Evolutionary conservation across 2,888 invertebrate species (phyloP).

Genomic region (Timema cristinae): DNA sequence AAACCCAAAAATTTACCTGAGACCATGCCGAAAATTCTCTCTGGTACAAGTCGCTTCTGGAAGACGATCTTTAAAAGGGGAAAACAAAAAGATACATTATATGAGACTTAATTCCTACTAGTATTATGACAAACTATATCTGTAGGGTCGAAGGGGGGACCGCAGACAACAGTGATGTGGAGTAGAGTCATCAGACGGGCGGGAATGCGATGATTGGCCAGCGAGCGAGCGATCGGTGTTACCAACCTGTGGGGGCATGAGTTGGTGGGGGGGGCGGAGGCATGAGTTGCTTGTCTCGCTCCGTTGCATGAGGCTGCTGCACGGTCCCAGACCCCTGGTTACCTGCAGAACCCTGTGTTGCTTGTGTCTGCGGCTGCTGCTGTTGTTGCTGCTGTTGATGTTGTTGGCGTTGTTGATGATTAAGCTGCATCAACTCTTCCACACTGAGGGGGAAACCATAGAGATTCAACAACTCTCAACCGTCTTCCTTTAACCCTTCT

Average conservation of each 20-base stretch:
- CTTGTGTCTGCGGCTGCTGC: constrained; percentile 21
- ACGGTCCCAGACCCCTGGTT: not conserved
- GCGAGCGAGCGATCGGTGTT: constrained; percentile 22
- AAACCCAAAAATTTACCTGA: not conserved
- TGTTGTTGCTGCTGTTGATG: constrained; percentile 26
- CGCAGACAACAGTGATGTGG: too few species aligned
- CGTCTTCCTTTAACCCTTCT: too few species aligned
- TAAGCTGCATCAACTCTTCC: constrained; percentile 31
- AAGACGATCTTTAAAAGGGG: constrained; percentile 13
- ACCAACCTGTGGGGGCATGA: constrained; percentile 35
- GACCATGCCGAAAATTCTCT: not conserved
- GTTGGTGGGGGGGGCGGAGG: constrained; percentile 35
- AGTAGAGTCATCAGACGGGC: too few species aligned
- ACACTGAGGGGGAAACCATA: constrained; percentile 28
- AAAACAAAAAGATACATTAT: constrained; percentile 8
- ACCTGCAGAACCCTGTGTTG: constrained; percentile 9
- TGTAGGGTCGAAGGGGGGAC: not conserved
- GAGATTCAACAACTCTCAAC: constrained; percentile 15
- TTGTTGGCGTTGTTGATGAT: constrained; percentile 28
- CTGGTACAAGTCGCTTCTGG: not conserved
- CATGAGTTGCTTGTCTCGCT: constrained; percentile 35
- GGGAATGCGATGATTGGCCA: too few species aligned
- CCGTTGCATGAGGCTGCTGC: constrained; percentile 20
- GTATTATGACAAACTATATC: not conserved
- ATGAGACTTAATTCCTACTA: too few species aligned